Base-by-base conservation (phyloP, 2,113 vertebrate species). In the Ictalurus punctatus region DNA sequence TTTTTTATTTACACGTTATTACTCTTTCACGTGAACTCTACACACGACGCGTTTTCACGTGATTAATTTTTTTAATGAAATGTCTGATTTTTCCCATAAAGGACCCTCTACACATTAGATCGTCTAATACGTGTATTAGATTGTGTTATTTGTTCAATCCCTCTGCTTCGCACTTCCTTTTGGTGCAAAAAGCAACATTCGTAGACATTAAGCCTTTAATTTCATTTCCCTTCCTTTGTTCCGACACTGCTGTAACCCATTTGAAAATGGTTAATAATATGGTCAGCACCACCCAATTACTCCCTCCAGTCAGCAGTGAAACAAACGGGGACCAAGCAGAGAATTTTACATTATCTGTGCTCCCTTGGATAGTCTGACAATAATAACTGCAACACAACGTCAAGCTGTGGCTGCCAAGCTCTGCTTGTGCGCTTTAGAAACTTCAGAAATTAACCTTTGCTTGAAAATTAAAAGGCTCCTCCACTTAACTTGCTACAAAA, bases 241-340 rank as follows among this genome's bases (percentile, higher is more conserved):
- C 92, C 89, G 58, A 92, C 90, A 90, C 92, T 85, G 90, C 87
- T 88, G 92, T 93, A 94, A 90, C 79, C 94, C 93, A 92, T 93
- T 95, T 93, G 92, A 92, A 90, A 93, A 95, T 94, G 94, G 80
- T 61, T 82, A 82, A 82, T 95, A 95, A 95, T 95, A 95, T 96
- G 95, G 95, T 96, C 95, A 96, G 95, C 94, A 95, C 95, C 95
- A 91, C 93, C 94, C 95, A 96, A 96, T 96, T 95, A 96, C 95
- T 95, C 95, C 95, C 95, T 96, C 95, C 95, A 96, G 92, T 96
- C 95, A 96, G 95, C 96, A 96, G 95, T 94, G 95, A 96, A 95
- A 96, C 95, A 96, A 96, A 96, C 93, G 94, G 94, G 93, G 90
- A 87, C 94, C 94, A 94, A 95, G 90, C 93, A 94, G 94, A 94